A percentile compares a stretch with the other conserved stretches of the same genome.
These are phyloP conservation scores for Stenchaetothrips biformis DNA, from an alignment of 2,888 invertebrate genomes.

Conservation along the genomic window DNA sequence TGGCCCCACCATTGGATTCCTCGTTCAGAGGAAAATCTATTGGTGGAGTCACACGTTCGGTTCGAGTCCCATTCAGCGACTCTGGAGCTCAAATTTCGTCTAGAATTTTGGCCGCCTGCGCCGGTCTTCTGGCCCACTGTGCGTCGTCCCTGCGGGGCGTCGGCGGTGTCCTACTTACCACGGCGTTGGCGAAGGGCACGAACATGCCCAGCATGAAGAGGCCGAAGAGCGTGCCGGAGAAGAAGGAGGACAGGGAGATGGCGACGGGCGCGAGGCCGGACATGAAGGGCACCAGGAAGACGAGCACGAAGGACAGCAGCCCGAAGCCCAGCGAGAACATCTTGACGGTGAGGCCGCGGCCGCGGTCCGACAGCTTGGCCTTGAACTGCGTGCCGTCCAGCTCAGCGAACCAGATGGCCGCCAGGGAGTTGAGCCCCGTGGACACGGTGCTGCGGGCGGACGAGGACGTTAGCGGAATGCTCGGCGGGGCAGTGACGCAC, in stretches of 20 bases:
- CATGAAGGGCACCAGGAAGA: conserved; percentile 50
- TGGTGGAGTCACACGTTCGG: no score
- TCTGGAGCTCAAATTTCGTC: neutral
- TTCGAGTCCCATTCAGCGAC: no score
- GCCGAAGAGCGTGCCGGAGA: conserved; percentile 48
- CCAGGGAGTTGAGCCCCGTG: conserved; percentile 52
- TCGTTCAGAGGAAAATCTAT: no score
- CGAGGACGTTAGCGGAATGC: neutral
- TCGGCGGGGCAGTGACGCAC: neutral
- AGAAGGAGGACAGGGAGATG: conserved; percentile 46
- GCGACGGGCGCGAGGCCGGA: conserved; percentile 50
- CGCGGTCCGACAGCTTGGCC: conserved; percentile 39
- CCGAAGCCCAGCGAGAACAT: conserved; percentile 48
- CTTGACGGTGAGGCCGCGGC: conserved; percentile 46
- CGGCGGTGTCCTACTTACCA: no score
- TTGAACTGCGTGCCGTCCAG: conserved; percentile 41
- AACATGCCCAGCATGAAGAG: conserved; percentile 49
- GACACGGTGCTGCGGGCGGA: conserved; percentile 50
- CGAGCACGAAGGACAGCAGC: conserved; percentile 47
- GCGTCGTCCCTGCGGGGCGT: no score
- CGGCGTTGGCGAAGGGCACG: conserved; percentile 45
- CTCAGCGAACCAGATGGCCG: conserved; percentile 52
- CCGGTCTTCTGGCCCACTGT: neutral
- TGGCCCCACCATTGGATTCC: no score
- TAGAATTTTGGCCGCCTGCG: neutral